phyloP scores from a whole-genome alignment of 2,113 vertebrate genomes.

The Dicaeum eximium region DNA sequence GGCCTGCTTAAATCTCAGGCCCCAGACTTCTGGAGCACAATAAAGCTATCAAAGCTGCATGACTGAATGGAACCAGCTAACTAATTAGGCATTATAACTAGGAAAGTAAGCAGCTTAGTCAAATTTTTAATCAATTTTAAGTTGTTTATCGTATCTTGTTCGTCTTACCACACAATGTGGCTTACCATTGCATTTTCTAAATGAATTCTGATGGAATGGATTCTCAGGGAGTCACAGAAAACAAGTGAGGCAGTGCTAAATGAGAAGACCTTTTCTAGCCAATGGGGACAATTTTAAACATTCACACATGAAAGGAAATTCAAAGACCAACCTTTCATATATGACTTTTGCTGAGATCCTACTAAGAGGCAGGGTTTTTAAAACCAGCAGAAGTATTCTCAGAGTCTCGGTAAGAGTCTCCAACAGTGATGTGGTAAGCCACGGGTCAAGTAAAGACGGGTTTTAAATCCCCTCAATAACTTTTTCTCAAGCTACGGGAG shows the following conservation, averaged over 20 bases:
- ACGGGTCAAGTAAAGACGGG: neutral
- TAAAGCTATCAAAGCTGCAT: constrained; percentile 27
- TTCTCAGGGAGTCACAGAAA: neutral
- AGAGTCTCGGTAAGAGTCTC: neutral
- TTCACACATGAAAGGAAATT: neutral
- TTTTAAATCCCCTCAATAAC: neutral
- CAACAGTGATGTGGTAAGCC: neutral
- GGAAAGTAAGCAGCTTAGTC: constrained; percentile 6
- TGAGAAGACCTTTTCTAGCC: neutral
- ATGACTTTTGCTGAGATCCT: neutral
- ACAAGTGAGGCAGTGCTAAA: neutral
- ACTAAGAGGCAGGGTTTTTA: neutral
- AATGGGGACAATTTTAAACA: neutral
- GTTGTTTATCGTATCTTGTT: neutral
- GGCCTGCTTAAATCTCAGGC: neutral
- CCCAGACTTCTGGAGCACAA: neutral
- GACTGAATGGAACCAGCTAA: constrained; percentile 23
- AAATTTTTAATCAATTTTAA: neutral
- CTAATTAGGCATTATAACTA: constrained; percentile 45
- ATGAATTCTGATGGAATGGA: neutral
- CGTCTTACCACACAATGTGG: neutral
- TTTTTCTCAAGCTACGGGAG: neutral
- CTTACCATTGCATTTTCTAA: neutral
- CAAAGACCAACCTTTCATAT: neutral
- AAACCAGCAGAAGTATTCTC: neutral